Base-by-base conservation (phyloP, 2,888 invertebrate species). In the Orthonevra nobilis region DNA sequence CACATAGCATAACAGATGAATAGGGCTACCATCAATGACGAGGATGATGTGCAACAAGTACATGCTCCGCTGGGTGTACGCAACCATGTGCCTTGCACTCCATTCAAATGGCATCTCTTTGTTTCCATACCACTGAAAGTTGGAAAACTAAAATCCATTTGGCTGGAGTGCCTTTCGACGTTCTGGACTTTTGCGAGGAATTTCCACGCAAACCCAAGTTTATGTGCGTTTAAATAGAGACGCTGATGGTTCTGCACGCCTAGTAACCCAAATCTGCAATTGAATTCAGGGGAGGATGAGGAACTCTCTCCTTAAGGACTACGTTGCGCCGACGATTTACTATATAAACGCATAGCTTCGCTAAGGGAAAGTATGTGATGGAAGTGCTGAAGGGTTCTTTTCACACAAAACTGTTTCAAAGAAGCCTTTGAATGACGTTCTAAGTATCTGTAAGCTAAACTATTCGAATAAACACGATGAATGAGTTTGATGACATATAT, bases 1-100 rank as follows among this genome's bases (percentile, higher is more conserved):
- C 69, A 75, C 69, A 75, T 69, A 34, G 36, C 69, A 63, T 40
- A 69, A 63, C 14, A 28, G 32, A 63, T 14, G 14, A 75, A 48
- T 23, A 69, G 48, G 69, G 69, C 69, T 50, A 30, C 12, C 34
- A 34, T 19, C 7, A 14, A 68, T 12, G 34, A n/a, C n/a, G n/a
- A n/a, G n/a, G 17, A 19, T 19, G 42, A 36, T 26, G 38, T 69
- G 60, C 61, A 69, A 69, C 56, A 75, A 69, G 54, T 68, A 23
- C n/a, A n/a, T n/a, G n/a, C n/a, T n/a, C n/a, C n/a, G n/a, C n/a
- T n/a, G n/a, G n/a, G n/a, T n/a, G n/a, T 46, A 44, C 54, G 20
- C 63, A 66, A 14, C 20, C 54, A 23, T 36, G 17, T 56, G 46
- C 36, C 15, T 17, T 56, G 56, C 69, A 48, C 50, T 58, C 44